Evolutionary conservation across 2,113 vertebrate genomes (phyloP).

Genomic region (Malurus cyaneus): DNA sequence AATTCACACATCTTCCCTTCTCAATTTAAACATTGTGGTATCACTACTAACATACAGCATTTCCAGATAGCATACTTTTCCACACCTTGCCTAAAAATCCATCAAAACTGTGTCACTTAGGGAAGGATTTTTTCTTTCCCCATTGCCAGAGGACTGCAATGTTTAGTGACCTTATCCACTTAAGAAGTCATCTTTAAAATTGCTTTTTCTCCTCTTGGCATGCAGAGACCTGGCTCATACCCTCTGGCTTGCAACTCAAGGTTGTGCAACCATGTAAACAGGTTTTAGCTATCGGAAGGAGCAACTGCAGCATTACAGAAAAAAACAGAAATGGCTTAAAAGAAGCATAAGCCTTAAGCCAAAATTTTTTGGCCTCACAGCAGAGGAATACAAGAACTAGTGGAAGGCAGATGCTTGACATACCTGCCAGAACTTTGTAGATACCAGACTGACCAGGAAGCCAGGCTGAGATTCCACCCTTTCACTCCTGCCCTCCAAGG

Average conservation of each 20-base stretch:
- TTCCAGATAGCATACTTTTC: neutral
- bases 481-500: neutral
- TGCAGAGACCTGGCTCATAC: neutral
- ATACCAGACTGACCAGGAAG: neutral
- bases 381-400: neutral
- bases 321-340: neutral
- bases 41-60: neutral
- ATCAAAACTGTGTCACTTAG: neutral
- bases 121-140: neutral
- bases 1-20: neutral
- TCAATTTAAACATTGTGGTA: neutral
- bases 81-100: neutral
- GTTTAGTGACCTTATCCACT: constrained; percentile 20
- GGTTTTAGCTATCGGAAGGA: neutral
- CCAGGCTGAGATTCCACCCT: neutral
- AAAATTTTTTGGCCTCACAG: neutral
- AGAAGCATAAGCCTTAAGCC: neutral
- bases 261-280: neutral
- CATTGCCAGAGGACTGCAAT: neutral
- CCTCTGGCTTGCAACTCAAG: neutral
- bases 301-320: neutral
- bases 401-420: neutral
- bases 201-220: constrained; percentile 1
- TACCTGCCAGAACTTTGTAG: neutral
- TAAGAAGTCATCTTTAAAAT: neutral